Evolutionary conservation across 2,797 vertebrate genomes (phyloP).

Genomic region (Ctenosaura bakeri): DNA sequence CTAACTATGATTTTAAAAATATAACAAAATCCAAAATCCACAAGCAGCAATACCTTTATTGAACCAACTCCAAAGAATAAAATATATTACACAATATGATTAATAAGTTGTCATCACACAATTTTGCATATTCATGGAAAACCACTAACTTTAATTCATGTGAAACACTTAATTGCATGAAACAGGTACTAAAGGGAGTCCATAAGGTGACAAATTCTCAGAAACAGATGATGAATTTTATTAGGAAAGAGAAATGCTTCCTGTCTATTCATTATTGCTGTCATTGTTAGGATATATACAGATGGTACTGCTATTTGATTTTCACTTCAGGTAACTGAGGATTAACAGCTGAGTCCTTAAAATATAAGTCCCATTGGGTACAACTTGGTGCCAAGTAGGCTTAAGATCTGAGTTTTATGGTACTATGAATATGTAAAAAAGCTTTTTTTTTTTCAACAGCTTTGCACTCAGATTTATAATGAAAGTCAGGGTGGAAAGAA

Average conservation of each 20-base stretch:
- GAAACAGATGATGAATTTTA: constrained; percentile 6
- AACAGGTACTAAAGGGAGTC: neutral
- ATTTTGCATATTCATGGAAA: neutral
- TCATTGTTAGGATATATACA: neutral
- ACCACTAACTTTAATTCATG: neutral
- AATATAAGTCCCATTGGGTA: neutral
- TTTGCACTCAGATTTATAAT: neutral
- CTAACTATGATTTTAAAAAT: neutral
- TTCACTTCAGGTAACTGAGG: neutral
- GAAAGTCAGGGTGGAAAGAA: neutral
- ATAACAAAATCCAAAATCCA: no score
- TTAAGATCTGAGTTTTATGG: neutral
- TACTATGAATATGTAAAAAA: neutral
- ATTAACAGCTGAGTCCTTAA: neutral
- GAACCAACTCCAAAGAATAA: no score
- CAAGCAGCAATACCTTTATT: no score
- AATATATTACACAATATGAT: neutral
- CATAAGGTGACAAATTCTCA: neutral
- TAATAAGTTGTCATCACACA: neutral
- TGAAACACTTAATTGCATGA: neutral
- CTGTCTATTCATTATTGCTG: neutral
- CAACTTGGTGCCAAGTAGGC: neutral
- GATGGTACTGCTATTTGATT: neutral
- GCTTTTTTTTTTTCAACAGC: no score
- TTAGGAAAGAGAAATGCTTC: constrained; percentile 7